Conservation (phyloP, 2,797 vertebrate genomes). For the Enteromius fasciolatus region DNA sequence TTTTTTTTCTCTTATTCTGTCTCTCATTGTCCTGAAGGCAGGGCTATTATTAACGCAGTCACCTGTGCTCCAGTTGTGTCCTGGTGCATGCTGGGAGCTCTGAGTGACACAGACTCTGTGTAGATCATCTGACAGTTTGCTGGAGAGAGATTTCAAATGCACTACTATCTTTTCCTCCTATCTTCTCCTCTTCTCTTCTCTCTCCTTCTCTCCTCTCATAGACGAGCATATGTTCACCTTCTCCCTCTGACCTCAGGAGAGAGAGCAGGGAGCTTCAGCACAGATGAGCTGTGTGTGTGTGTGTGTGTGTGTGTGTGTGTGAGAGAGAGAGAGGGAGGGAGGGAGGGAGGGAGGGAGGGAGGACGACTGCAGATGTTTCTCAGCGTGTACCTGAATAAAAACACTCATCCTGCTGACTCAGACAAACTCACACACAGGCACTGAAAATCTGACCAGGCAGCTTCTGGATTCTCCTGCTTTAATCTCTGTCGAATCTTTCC, state of each 20-base stretch:
- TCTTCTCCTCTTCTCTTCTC: too few relatives aligned
- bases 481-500: constrained; percentile 6
- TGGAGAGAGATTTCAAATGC: constrained; percentile 5
- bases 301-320: too few relatives aligned
- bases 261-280: constrained; percentile 48
- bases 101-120: constrained; percentile 17
- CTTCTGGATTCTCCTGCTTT: constrained; percentile 9
- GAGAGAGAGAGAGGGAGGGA: constrained; percentile 37
- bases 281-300: constrained; percentile 27
- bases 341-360: constrained; percentile 53
- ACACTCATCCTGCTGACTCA: constrained; percentile 45
- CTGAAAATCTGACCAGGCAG: constrained; percentile 43
- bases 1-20: neutral
- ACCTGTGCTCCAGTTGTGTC: constrained; percentile 47
- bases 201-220: neutral
- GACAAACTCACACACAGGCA: neutral
- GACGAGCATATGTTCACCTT: constrained; percentile 45
- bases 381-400: constrained; percentile 64
- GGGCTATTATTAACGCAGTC: constrained; percentile 42
- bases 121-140: constrained; percentile 22
- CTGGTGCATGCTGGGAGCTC: constrained; percentile 34
- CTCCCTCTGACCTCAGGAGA: constrained; percentile 47
- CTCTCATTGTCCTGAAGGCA: constrained; percentile 33
- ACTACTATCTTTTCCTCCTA: neutral
- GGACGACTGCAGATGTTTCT: constrained; percentile 70